Base-by-base conservation (phyloP, 2,797 vertebrate species). In the Pristis pectinata region DNA sequence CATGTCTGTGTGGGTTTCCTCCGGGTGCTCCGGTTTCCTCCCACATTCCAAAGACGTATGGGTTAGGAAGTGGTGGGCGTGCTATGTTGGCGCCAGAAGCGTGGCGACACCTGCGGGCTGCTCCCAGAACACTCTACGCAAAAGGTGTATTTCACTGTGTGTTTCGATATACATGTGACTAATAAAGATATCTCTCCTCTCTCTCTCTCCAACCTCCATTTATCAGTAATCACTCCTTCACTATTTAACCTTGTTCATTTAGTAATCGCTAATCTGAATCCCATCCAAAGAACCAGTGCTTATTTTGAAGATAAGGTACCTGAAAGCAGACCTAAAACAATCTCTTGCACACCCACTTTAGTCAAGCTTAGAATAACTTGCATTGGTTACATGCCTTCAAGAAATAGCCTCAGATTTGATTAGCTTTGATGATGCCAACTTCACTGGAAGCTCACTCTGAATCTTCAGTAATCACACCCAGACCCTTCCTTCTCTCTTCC, bases 381-480 rank as follows among this genome's bases (percentile, higher is more conserved):
- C 59, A 89, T 61, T 59, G 89, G 56, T 17, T 53, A 53, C 30
- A 56, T 56, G 53, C 7, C 56, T 15, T 61, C 56, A 89, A n/a
- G 56, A 61, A n/a, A 56, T 61, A 61, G 85, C 7, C 34, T 89
- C 13, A 34, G 59, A 0, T 10, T 89, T 89, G 85, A 89, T 89
- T n/a, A 89, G 56, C 83, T 59, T 87, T n/a, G 83, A 56, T 15
- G 83, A 59, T 59, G 34, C 53, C 56, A 89, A 30, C 11, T 59
- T 61, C 83, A n/a, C 34, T 89, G 85, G 85, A 64, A 85, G 82
- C 44, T 59, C 30, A 30, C 30, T 9, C 34, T 19, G 15, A 37
- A 89, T 89, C 53, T 89, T 89, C 85, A 89, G 59, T 89, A 89
- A 89, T 89, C 85, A 89, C 34, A 89, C 56, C 56, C 85, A 89